Base-by-base conservation (phyloP, 2,113 vertebrate genomes). In the Etia nguti region DNA sequence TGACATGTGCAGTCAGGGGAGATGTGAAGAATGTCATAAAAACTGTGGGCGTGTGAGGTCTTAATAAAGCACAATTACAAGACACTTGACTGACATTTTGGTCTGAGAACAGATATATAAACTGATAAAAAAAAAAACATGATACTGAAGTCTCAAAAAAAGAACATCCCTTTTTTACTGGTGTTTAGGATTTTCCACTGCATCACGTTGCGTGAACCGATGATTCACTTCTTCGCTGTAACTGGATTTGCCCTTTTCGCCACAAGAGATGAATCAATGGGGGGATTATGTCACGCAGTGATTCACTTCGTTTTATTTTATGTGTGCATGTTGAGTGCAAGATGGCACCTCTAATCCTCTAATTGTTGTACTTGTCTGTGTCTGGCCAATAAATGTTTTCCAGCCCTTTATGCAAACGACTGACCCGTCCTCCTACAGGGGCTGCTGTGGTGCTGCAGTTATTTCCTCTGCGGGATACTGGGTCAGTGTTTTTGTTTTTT, bases 231-330 rank as follows among this genome's bases (percentile, higher is more conserved):
- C 79, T 82, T 85, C 5, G 10, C 80, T 20, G 2, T 90, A 83
- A 81, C 48, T 89, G 75, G 80, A 86, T 90, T 91, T 59, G n/a
- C 80, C 73, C 86, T 91, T 89, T 91, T 85, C 24, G 54, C 79
- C 54, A 59, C 80, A 84, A 4, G 62, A 86, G 26, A 60, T 48
- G 22, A 86, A 84, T 90, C 87, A 85, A 84, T 86, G 48, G 79
- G 89, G 48, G 57, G 56, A 88, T 94, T 89, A 46, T 84, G 34
- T 83, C 75, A 79, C 80, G 29, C 8, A 15, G n/a, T 90, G 92
- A 93, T 89, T 92, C 83, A 88, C 55, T 89, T 89, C 29, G 43
- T 79, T 87, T 77, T 75, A 83, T 90, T 88, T 90, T 84, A 31
- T 48, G 11, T 60, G 54, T 50, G 34, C 52, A 83, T 77, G 79